Conservation (phyloP, 2,113 vertebrate genomes). For the Ornithorhynchus anatinus region DNA sequence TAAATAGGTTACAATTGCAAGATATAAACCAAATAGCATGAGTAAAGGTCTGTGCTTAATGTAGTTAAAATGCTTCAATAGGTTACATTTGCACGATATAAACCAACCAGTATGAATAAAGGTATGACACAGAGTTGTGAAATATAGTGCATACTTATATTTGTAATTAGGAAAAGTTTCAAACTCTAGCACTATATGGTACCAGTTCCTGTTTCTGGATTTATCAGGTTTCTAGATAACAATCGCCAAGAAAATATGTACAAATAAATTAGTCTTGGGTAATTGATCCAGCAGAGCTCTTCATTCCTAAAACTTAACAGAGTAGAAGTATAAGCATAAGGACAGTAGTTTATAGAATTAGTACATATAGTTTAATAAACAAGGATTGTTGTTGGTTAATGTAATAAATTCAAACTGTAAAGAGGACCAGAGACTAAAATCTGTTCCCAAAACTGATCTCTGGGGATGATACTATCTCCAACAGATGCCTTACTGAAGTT, state of each 20-base stretch:
- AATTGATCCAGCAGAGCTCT: accelerated
- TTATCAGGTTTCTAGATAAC: not conserved
- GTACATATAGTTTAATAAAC: not conserved
- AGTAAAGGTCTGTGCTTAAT: too few species aligned
- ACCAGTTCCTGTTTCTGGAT: accelerated
- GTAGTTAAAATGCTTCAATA: not conserved
- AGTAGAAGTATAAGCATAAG: conserved; percentile 5
- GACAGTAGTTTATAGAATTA: not conserved
- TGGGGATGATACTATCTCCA: accelerated
- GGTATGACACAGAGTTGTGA: not conserved
- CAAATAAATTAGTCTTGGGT: not conserved
- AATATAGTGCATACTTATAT: not conserved
- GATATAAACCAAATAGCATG: not conserved
- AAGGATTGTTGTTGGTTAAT: not conserved
- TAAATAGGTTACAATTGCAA: not conserved
- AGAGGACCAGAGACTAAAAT: too few species aligned
- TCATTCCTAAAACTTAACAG: not conserved
- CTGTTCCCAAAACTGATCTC: too few species aligned
- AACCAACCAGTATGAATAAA: not conserved
- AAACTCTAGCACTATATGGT: not conserved
- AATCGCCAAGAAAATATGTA: accelerated
- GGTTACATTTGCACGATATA: not conserved
- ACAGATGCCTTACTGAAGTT: accelerated
- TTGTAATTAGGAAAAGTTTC: not conserved
- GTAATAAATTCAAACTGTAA: not conserved